phyloP scores from a whole-genome alignment of 1,140 invertebrate genomes.

The Antheraea pernyi region DNA sequence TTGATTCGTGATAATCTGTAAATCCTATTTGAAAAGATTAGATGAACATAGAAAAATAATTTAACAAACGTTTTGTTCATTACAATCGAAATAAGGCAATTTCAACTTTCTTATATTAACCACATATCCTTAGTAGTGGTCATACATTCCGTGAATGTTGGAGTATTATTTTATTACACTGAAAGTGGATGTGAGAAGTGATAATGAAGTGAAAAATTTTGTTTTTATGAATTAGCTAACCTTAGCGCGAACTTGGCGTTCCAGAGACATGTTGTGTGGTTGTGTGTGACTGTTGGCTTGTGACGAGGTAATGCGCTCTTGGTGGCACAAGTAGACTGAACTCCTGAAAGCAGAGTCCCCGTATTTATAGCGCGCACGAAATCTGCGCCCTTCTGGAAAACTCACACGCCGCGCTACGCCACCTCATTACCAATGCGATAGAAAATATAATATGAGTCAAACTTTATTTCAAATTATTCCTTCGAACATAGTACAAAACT shows the following conservation, averaged over 20 bases:
- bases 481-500: constrained; percentile 6
- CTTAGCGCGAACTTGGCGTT: constrained; percentile 89
- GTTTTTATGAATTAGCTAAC: constrained; percentile 72
- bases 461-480: constrained; percentile 42
- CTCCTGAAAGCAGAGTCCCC: constrained; percentile 59
- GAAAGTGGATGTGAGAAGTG: not conserved
- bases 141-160: not conserved
- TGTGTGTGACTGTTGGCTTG: constrained; percentile 63
- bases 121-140: not conserved
- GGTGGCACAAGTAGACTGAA: constrained; percentile 71
- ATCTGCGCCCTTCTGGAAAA: constrained; percentile 72
- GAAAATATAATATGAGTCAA: constrained; percentile 72
- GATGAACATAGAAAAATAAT: too few relatives aligned
- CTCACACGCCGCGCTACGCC: constrained; percentile 49
- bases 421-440: constrained; percentile 47
- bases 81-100: too few relatives aligned
- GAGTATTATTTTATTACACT: not conserved
- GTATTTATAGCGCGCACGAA: constrained; percentile 72
- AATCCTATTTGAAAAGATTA: too few relatives aligned
- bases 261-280: constrained; percentile 85
- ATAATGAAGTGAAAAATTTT: constrained; percentile 8
- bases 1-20: too few relatives aligned
- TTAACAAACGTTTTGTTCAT: too few relatives aligned
- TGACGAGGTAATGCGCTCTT: constrained; percentile 42
- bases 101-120: not conserved